phyloP scores from a whole-genome alignment of 2,888 invertebrate genomes.

The Myathropa florea region DNA sequence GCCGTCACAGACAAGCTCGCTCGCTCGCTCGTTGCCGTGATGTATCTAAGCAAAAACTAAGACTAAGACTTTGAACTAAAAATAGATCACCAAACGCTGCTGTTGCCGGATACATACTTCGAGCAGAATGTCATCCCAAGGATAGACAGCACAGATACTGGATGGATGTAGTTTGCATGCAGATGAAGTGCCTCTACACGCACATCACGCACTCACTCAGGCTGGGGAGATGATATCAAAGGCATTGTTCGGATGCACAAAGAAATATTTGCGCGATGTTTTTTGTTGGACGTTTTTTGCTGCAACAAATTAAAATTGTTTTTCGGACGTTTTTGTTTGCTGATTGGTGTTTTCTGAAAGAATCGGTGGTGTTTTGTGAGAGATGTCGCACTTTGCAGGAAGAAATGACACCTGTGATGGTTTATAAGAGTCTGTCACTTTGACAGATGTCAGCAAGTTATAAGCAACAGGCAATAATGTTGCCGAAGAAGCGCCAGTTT shows the following conservation, averaged over 20 bases:
- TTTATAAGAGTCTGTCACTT: no score
- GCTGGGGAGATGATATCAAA: conserved; percentile 48
- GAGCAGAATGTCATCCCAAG: conserved; percentile 56
- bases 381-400: no score
- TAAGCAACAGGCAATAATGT: no score
- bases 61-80: conserved; percentile 69
- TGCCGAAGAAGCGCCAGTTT: no score
- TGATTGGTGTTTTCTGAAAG: background rate
- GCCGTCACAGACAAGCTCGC: conserved; percentile 46
- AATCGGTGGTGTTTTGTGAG: background rate
- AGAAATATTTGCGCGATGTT: conserved; percentile 38
- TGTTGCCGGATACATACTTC: conserved; percentile 45
- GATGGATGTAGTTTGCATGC: conserved; percentile 27
- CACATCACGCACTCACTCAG: conserved; percentile 6
- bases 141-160: conserved; percentile 1
- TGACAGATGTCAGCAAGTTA: no score
- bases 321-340: background rate
- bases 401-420: no score
- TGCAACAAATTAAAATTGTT: conserved; percentile 67
- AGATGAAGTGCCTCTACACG: conserved; percentile 24
- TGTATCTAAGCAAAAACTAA: conserved; percentile 65
- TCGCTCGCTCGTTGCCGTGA: conserved; percentile 25
- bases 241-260: conserved; percentile 57
- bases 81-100: conserved; percentile 24
- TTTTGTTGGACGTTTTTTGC: conserved; percentile 41